Conservation (phyloP, 2,113 vertebrate species). For the Oryzias celebensis region DNA sequence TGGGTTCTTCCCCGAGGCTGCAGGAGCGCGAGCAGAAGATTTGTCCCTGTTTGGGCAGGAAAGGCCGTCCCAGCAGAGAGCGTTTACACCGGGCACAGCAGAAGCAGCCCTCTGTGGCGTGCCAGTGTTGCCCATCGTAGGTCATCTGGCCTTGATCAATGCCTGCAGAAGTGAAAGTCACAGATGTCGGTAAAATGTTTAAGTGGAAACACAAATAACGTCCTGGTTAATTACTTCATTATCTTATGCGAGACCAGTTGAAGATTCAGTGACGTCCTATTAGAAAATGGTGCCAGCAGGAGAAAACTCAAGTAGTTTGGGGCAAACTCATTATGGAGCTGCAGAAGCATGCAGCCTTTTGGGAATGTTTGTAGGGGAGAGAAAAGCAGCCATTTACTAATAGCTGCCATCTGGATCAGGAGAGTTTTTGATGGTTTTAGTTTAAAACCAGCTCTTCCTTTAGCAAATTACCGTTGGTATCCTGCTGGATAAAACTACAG, state of each 20-base stretch:
- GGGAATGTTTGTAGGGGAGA: constrained; percentile 47
- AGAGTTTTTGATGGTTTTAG: constrained; percentile 62
- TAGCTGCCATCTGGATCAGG: constrained; percentile 71
- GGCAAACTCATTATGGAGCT: constrained; percentile 59
- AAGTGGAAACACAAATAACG: background rate
- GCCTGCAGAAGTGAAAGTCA: constrained; percentile 71
- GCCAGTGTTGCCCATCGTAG: constrained; percentile 97
- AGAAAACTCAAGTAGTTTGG: constrained; percentile 34
- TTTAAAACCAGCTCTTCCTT: constrained; percentile 64
- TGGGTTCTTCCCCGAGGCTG: constrained; percentile 90
- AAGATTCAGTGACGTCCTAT: constrained; percentile 13
- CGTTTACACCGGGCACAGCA: constrained; percentile 96
- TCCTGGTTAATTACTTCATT: background rate
- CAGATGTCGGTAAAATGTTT: constrained; percentile 8
- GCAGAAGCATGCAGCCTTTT: constrained; percentile 62
- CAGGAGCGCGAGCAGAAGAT: constrained; percentile 98
- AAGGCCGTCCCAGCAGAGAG: constrained; percentile 93
- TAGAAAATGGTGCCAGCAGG: constrained; percentile 32
- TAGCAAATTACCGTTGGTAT: constrained; percentile 61
- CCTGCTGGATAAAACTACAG: constrained; percentile 71
- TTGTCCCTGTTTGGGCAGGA: constrained; percentile 96
- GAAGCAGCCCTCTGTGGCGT: constrained; percentile 94
- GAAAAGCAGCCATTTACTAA: constrained; percentile 61
- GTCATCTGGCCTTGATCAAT: constrained; percentile 99
- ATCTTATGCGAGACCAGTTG: constrained; percentile 19